Percentiles rank a stretch among this genome's conserved stretches.
phyloP scores from a whole-genome alignment of 2,888 invertebrate genomes.

The Zootermopsis nevadensis region DNA sequence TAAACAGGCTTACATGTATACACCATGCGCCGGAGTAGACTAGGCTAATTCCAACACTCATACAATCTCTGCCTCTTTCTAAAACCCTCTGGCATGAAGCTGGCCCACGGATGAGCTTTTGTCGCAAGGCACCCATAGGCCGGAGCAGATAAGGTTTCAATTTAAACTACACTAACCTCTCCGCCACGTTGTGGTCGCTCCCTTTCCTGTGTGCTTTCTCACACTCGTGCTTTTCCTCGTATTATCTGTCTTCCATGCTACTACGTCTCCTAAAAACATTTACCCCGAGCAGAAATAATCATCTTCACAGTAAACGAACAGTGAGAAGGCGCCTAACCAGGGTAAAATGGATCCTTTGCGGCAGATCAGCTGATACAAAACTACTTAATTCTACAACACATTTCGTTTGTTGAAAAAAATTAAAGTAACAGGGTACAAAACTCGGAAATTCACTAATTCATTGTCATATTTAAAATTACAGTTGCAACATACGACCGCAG shows the following conservation, averaged over 20 bases:
- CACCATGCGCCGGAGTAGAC: not conserved
- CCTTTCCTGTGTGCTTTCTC: conserved; percentile 22
- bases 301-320: too few species aligned
- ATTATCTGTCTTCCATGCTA: conserved; percentile 32
- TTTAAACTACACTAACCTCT: conserved; percentile 52
- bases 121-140: conserved; percentile 44
- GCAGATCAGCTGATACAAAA: too few species aligned
- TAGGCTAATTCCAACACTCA: conserved; percentile 45
- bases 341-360: too few species aligned
- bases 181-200: not conserved
- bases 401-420: too few species aligned
- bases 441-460: too few species aligned
- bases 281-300: not conserved
- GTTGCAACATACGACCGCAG: too few species aligned
- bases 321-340: too few species aligned
- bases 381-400: too few species aligned
- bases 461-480: too few species aligned
- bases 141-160: conserved; percentile 54
- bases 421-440: too few species aligned
- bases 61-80: conserved; percentile 41
- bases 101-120: conserved; percentile 33
- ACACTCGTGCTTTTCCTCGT: conserved; percentile 15
- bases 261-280: conserved; percentile 21
- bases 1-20: not conserved
- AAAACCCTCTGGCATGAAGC: conserved; percentile 42